Base-by-base conservation (phyloP, 1,140 invertebrate species). In the Drosophila lacteicornis region DNA sequence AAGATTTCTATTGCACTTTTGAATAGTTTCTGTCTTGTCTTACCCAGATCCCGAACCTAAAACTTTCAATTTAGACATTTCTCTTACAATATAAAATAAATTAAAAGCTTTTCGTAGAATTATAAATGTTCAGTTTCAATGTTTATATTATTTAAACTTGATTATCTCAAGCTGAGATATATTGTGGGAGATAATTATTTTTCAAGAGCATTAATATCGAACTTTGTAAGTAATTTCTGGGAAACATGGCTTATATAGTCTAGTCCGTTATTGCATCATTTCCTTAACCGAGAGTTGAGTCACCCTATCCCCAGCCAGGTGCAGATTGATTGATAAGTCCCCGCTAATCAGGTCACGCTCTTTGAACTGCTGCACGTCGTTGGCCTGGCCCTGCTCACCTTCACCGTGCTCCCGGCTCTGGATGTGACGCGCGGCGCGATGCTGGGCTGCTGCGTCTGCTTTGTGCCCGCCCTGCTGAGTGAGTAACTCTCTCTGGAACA, bases 361-460 rank as follows among this genome's bases (percentile, higher is more conserved):
- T 96, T 98, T 85, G 98, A 99, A 94, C 96, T 97, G 1, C 94
- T 97, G 19, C 97, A 99, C 91, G 96, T 97, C 1, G 94, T 98
- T 47, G 98, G 98, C 4, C 86, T 99, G 69, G 96, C 96, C n/a
- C 91, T 99, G 27, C 93, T 99, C 78, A 95, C 98, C 55, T 98
- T 98, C 86, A 94, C 95, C 45, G 95, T 99, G 50, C 94, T 99
- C 2, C 98, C 98, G 0, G 95, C 97, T 79, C 88, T 99, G 59
- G 97, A 99, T 93, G 97, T 97, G 46, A 95, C 98, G 43, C 97
- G 97, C 93, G 97, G 97, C 4, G 96, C 97, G 11, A 98, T 99
- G 96, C 93, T 99, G 22, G 97, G 98, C 15, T 98, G 98, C 93
- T 98, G 97, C 82, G 95, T 99, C n/a, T 98, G 97, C 92, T 96